Conservation (phyloP, 2,888 invertebrate species). For the Parelbella ahira region DNA sequence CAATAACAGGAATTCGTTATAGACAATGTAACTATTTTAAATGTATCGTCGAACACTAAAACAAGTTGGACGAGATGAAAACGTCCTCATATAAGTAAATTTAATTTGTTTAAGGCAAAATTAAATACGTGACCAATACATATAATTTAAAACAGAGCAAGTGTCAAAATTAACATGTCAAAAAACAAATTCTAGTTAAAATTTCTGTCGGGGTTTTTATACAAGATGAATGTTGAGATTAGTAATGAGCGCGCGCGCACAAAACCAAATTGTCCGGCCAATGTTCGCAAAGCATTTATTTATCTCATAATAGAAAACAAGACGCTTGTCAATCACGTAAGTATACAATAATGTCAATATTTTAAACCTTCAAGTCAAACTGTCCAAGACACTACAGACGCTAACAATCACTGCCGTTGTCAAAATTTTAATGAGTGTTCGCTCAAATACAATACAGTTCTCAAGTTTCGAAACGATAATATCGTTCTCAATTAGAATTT, state of each 20-base stretch:
- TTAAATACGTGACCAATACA: no score
- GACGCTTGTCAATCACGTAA: slow-evolving; percentile 57
- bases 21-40: no score
- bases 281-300: slow-evolving; percentile 39
- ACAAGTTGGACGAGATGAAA: no score
- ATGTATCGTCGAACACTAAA: no score
- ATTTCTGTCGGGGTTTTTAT: background rate
- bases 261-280: slow-evolving; percentile 38
- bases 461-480: background rate
- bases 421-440: slow-evolving; percentile 16
- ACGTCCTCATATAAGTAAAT: no score
- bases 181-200: slow-evolving; percentile 16
- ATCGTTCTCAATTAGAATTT: no score
- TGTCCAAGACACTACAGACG: slow-evolving; percentile 8
- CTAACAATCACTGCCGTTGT: slow-evolving; percentile 8
- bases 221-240: slow-evolving; percentile 6
- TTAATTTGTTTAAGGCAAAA: no score
- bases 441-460: background rate
- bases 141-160: no score
- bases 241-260: slow-evolving; percentile 31
- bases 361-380: slow-evolving; percentile 23
- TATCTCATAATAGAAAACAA: slow-evolving; percentile 41
- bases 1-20: no score
- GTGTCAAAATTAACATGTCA: slow-evolving; percentile 10
- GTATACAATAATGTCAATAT: slow-evolving; percentile 38